Conservation (phyloP, 2,113 vertebrate genomes). For the Myrmophylax atrothorax region DNA sequence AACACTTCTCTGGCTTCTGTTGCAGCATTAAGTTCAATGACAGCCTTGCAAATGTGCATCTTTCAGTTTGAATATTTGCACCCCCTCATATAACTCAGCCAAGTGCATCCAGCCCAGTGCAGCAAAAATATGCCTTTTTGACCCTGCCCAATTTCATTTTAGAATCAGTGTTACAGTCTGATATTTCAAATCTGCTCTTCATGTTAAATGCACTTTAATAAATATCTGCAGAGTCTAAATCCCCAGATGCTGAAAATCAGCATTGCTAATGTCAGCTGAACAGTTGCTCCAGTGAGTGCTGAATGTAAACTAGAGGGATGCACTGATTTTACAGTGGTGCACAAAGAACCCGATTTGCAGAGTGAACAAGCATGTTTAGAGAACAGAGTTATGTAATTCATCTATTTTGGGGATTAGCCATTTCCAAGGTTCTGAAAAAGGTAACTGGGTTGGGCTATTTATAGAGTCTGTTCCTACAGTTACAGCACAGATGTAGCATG, state of each 20-base stretch:
- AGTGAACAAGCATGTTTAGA: background rate
- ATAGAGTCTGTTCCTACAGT: constrained; percentile 10
- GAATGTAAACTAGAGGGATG: background rate
- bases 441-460: constrained; percentile 57
- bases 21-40: background rate
- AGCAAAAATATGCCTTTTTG: background rate
- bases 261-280: background rate
- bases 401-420: constrained; percentile 44
- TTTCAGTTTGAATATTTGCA: background rate
- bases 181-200: background rate
- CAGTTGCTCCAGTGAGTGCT: background rate
- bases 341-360: background rate
- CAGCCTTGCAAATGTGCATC: background rate
- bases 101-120: background rate
- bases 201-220: background rate
- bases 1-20: background rate
- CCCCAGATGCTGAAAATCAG: background rate
- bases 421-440: constrained; percentile 43
- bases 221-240: background rate
- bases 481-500: background rate
- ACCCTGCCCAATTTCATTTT: background rate
- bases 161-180: background rate
- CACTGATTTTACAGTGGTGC: background rate
- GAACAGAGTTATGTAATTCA: constrained; percentile 44
- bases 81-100: background rate